Conservation (phyloP, 2,888 invertebrate genomes). For the Trachelus troglodyta region DNA sequence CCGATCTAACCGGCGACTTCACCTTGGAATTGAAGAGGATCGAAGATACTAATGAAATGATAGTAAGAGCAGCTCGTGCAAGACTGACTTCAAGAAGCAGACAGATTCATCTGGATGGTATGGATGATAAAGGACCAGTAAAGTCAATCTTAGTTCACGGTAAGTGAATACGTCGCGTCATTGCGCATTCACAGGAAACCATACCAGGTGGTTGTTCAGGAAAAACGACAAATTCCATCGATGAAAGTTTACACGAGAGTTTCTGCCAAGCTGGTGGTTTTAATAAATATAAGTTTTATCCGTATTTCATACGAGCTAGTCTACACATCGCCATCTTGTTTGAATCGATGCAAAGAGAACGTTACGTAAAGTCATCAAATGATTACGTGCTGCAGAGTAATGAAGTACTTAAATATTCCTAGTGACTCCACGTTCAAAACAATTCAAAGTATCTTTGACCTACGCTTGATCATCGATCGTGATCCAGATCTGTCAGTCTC, state of each 20-base stretch:
- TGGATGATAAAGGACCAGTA: conserved; percentile 57
- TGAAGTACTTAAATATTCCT: not conserved
- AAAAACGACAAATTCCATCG: conserved; percentile 31
- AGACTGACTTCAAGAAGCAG: conserved; percentile 48
- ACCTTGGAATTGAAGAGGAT: conserved; percentile 58
- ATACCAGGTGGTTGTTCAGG: not conserved
- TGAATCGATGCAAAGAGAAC: not conserved
- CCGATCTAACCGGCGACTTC: conserved; percentile 57
- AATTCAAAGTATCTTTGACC: not conserved
- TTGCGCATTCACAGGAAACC: not conserved
- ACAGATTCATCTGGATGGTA: conserved; percentile 53
- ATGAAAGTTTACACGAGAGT: conserved; percentile 11
- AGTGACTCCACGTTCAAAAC: not conserved
- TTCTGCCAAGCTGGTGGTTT: not conserved
- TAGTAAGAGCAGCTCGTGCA: conserved; percentile 59
- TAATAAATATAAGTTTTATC: not conserved
- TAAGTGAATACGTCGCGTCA: conserved; percentile 29
- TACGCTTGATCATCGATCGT: not conserved
- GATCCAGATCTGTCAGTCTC: not conserved
- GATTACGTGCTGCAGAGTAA: not conserved
- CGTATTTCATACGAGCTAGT: not conserved
- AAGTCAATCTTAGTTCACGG: conserved; percentile 53
- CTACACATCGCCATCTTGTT: not conserved
- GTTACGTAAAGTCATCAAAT: not conserved
- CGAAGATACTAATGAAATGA: conserved; percentile 46